A percentile compares a stretch with the other conserved stretches of the same genome.
Evolutionary conservation across 2,797 vertebrate genomes (phyloP).

Genomic region (Rhadinocentrus ornatus): DNA sequence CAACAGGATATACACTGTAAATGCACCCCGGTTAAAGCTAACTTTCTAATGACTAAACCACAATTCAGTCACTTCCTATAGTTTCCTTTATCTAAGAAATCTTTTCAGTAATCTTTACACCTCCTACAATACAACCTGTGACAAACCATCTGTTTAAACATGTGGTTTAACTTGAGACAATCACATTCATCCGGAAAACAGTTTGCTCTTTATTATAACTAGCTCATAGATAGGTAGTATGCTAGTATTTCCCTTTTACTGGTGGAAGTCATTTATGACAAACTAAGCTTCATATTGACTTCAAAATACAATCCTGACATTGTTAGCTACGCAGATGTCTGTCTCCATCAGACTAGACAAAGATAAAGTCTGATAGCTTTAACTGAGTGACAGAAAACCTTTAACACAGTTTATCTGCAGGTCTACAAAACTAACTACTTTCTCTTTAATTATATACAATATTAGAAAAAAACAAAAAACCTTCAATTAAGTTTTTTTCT

Average conservation of each 20-base stretch:
- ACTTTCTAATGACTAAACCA: conserved; percentile 12
- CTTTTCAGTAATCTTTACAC: conserved; percentile 20
- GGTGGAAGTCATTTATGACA: conserved; percentile 3
- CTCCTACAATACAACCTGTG: conserved; percentile 30
- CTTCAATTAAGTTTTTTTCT: background rate
- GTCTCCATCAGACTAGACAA: background rate
- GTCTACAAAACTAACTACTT: background rate
- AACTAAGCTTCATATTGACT: conserved; percentile 17
- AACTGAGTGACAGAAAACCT: background rate
- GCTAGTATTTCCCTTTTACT: conserved; percentile 21
- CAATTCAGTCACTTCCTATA: background rate
- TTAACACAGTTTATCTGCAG: background rate
- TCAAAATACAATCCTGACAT: conserved; percentile 6
- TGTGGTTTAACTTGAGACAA: conserved; percentile 46
- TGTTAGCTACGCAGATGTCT: background rate
- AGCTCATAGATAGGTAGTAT: conserved; percentile 20
- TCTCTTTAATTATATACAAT: background rate
- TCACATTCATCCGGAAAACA: conserved; percentile 9
- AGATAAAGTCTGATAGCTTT: conserved; percentile 2
- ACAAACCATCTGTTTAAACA: conserved; percentile 14
- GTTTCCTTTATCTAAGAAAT: background rate
- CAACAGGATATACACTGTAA: background rate
- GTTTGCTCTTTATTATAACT: background rate
- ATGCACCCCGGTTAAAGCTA: background rate
- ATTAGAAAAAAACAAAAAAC: no score